These are phyloP conservation scores for Petrocephalus sullivani DNA, from an alignment of 2,797 vertebrate genomes.

Conservation along the genomic window DNA sequence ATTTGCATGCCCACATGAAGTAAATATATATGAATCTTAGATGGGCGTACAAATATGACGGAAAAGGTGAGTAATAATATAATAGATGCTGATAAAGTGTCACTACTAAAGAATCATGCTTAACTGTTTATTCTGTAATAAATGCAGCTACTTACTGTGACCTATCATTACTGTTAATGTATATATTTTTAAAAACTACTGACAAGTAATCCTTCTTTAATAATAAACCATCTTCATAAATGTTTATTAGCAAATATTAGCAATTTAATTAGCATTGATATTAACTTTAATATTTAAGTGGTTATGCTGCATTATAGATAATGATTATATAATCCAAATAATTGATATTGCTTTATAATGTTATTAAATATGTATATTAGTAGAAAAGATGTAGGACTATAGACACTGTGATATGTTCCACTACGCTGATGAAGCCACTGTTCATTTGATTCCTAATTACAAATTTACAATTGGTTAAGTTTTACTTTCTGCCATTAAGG, in stretches of 20 bases:
- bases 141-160: not conserved
- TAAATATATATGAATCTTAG: not conserved
- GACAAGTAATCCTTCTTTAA: not conserved
- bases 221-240: not conserved
- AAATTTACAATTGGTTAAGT: conserved; percentile 4
- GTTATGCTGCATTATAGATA: not conserved
- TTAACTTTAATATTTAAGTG: not conserved
- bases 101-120: not conserved
- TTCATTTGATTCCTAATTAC: not conserved
- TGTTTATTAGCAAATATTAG: not conserved
- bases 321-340: not conserved
- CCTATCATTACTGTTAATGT: not conserved
- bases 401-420: not conserved
- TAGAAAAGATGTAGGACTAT: not conserved
- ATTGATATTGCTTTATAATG: not conserved
- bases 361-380: not conserved
- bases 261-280: not conserved
- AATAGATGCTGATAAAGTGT: not conserved
- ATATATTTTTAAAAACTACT: not conserved
- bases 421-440: not conserved
- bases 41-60: not conserved
- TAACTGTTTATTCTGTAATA: not conserved
- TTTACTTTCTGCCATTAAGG: not conserved
- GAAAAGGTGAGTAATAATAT: not conserved
- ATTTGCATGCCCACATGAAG: not conserved